Base-by-base conservation (phyloP, 2,888 invertebrate genomes). In the Erannis defoliaria region DNA sequence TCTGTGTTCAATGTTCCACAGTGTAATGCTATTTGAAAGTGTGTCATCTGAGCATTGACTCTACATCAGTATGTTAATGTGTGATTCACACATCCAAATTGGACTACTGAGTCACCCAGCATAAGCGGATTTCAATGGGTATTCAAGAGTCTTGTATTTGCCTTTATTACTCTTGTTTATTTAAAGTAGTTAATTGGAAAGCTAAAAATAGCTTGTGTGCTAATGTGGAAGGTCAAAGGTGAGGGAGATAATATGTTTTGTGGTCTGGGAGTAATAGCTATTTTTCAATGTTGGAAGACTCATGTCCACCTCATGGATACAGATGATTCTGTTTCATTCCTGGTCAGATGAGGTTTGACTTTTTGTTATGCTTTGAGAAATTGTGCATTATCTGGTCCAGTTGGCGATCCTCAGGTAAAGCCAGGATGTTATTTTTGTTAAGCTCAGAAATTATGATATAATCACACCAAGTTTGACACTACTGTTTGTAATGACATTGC, bases 1-100 rank as follows among this genome's bases (percentile, higher is more conserved):
- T 31, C 43, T 1, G 19, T 12, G 43, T 43, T 23, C 18, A 31
- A 19, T 46, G 46, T 46, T 19, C 46, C 18, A 46, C 12, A 46
- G 19, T 46, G 46, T 31, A 31, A 9, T 42, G 19, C 23, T 21
- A 49, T 49, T 49, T 21, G 23, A 49, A 49, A 49, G 19, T 49
- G 21, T 49, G 21, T 23, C 21, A 14, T 23, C 21, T 49, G 35
- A 49, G 21, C 21, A 49, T 37, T 35, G 23, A 14, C 21, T 18
- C 12, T 12, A 31, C 19, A 31, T 46, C 18, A 19, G 12, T 9
- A 33, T 48, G 46, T 21, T 49, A 31, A 29, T 33, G 48, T 33
- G 33, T 50, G 50, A 51, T 8, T 38, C 38, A 51, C 12, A 26
- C 23, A 23, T 33, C 33, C 10, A 18, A 31, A 37, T 21, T 33